Conservation (phyloP, 2,888 invertebrate species). For the Tipula helvola region DNA sequence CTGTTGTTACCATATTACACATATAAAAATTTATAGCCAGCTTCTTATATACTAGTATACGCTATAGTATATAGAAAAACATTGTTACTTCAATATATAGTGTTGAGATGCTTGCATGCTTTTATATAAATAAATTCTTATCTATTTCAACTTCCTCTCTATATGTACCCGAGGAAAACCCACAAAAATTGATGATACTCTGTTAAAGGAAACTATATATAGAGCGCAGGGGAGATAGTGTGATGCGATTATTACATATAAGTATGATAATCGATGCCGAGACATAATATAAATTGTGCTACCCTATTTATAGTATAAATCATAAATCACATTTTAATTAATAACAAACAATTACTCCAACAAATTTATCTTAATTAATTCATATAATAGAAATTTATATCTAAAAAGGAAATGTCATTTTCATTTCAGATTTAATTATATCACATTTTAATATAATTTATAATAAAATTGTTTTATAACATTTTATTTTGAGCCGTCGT, state of each 20-base stretch:
- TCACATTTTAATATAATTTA: not conserved
- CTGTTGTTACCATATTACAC: constrained; percentile 4
- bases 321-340: not conserved
- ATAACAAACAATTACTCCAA: not conserved
- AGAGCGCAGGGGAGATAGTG: not conserved
- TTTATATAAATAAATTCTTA: not conserved
- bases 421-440: not conserved
- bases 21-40: not conserved
- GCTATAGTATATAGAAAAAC: not conserved
- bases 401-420: not conserved
- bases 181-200: not conserved
- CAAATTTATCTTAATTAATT: not conserved
- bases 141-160: not conserved
- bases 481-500: not conserved
- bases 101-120: not conserved
- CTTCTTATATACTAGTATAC: not conserved
- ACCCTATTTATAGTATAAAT: not conserved
- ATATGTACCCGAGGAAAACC: not conserved
- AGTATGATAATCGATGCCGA: not conserved
- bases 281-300: not conserved
- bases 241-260: not conserved
- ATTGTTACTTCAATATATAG: not conserved
- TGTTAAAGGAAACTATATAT: not conserved
- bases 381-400: not conserved
- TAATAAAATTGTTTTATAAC: not conserved